Conservation (phyloP, 2,113 vertebrate species). For the Acanthochromis polyacanthus region DNA sequence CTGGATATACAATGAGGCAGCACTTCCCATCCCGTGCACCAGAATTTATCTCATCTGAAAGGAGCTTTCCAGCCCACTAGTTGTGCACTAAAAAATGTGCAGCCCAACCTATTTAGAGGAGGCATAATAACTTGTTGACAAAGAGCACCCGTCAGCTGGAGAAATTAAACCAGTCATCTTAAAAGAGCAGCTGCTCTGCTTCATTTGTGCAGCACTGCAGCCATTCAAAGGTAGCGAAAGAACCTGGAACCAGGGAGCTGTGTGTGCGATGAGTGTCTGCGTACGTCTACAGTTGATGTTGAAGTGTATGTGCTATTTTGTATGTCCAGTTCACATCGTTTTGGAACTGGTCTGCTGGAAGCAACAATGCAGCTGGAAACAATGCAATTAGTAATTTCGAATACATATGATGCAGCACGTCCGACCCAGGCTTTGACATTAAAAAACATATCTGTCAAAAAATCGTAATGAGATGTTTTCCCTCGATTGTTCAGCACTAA, state of each 20-base stretch:
- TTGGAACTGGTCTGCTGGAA: too few relatives aligned
- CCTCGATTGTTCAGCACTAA: too few relatives aligned
- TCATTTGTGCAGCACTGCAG: constrained; percentile 52
- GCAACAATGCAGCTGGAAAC: too few relatives aligned
- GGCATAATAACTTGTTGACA: constrained; percentile 74
- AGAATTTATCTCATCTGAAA: constrained; percentile 48
- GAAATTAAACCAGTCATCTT: constrained; percentile 61
- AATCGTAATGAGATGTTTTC: too few relatives aligned
- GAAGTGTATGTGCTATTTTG: not conserved
- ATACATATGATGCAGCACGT: too few relatives aligned
- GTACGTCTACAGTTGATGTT: not conserved
- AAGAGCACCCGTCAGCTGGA: constrained; percentile 58
- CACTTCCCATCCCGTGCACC: not conserved
- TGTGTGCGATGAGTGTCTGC: not conserved
- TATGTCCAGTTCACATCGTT: not conserved
- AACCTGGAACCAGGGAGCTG: not conserved
- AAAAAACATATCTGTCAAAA: too few relatives aligned
- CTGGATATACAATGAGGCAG: constrained; percentile 21
- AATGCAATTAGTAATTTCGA: too few relatives aligned
- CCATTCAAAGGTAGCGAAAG: constrained; percentile 27
- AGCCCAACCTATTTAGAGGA: constrained; percentile 59
- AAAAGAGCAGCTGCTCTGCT: constrained; percentile 54
- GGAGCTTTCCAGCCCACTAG: constrained; percentile 45
- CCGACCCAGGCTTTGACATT: too few relatives aligned
- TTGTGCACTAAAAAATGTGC: constrained; percentile 55